phyloP scores from a whole-genome alignment of 2,113 vertebrate genomes.

The Cyrtonyx montezumae region DNA sequence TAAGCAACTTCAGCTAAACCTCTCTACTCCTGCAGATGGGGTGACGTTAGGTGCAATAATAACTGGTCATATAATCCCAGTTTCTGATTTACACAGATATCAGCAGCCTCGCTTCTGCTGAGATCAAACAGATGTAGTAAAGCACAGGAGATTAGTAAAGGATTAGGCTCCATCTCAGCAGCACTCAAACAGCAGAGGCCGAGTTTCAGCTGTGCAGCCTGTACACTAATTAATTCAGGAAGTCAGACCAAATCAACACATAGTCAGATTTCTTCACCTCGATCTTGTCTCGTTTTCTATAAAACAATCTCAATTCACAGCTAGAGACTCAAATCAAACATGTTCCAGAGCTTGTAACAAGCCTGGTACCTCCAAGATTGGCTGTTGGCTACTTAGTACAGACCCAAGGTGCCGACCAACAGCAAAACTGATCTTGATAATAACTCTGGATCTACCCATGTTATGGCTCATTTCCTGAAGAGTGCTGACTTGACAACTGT shows the following conservation, averaged over 20 bases:
- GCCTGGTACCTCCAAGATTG: background rate
- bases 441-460: background rate
- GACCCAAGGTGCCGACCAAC: background rate
- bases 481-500: background rate
- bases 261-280: background rate
- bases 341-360: background rate
- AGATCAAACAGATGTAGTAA: slow-evolving; percentile 1
- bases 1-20: background rate
- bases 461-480: background rate
- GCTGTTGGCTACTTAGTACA: background rate
- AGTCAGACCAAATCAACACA: slow-evolving; percentile 1
- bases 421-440: background rate
- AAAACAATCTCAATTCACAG: background rate
- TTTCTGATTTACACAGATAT: slow-evolving; percentile 13
- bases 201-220: slow-evolving; percentile 43
- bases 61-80: background rate
- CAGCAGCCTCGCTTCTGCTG: background rate
- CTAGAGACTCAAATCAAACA: background rate
- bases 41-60: background rate
- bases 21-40: background rate
- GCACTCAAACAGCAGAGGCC: slow-evolving; percentile 45
- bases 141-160: slow-evolving; percentile 44
- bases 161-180: slow-evolving; percentile 50
- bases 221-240: slow-evolving; percentile 12
- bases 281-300: background rate